phyloP scores from a whole-genome alignment of 2,113 vertebrate genomes.

The Proterorhinus semilunaris region DNA sequence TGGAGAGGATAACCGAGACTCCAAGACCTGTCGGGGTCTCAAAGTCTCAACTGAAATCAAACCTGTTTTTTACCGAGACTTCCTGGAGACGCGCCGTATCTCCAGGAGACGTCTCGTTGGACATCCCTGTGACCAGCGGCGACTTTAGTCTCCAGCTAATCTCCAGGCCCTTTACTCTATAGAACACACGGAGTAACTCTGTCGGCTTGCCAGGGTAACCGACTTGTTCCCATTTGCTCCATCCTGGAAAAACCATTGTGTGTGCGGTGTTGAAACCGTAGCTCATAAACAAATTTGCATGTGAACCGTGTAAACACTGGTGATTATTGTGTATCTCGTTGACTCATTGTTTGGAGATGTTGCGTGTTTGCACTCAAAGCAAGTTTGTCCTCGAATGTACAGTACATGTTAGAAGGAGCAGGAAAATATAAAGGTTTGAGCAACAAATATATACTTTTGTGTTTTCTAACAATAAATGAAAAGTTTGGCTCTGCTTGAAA shows the following conservation, averaged over 20 bases:
- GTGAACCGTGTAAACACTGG: background rate
- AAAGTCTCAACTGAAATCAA: too few species aligned
- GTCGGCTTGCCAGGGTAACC: background rate
- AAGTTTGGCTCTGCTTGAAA: too few species aligned
- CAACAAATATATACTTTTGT: too few species aligned
- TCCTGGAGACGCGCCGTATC: too few species aligned
- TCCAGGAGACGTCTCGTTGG: too few species aligned
- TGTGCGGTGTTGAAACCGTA: constrained; percentile 16
- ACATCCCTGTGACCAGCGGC: too few species aligned
- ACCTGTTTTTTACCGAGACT: too few species aligned
- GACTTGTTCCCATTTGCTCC: background rate
- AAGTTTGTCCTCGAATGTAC: background rate
- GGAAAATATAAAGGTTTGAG: background rate
- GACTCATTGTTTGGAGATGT: background rate
- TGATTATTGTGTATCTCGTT: background rate
- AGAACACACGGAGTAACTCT: background rate
- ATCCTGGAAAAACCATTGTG: background rate
- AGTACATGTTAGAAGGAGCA: background rate
- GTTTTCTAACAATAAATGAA: too few species aligned
- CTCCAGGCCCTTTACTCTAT: background rate
- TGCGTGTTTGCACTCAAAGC: background rate
- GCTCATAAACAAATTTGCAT: constrained; percentile 16
- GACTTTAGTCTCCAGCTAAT: too few species aligned
- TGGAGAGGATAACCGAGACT: too few species aligned
- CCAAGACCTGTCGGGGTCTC: too few species aligned